Evolutionary conservation across 2,113 vertebrate genomes (phyloP).

Genomic region (Leucopternis melanops): DNA sequence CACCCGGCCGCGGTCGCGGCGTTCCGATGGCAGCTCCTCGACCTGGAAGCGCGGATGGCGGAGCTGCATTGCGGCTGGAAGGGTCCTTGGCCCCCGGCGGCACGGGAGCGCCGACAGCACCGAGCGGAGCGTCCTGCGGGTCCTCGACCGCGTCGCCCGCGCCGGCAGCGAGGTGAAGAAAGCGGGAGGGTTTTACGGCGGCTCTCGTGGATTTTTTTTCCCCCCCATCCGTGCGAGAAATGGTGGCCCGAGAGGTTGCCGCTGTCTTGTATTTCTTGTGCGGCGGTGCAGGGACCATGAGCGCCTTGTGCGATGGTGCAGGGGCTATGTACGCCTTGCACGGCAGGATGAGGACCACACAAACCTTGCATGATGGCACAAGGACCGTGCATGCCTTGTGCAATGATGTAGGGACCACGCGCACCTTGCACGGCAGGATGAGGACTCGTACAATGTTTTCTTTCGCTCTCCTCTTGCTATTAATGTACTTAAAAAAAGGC

Average conservation of each 20-base stretch:
- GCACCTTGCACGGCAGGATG: too few relatives aligned
- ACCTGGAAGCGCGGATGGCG: conserved; percentile 60
- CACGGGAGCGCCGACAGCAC: not conserved
- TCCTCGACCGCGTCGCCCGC: conserved; percentile 52
- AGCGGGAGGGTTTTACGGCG: not conserved
- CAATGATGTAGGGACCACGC: accelerated
- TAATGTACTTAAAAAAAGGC: too few relatives aligned
- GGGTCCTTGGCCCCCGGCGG: conserved; percentile 44
- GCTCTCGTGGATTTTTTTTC: accelerated
- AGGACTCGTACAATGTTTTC: too few relatives aligned
- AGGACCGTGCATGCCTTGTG: accelerated
- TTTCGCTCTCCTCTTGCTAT: too few relatives aligned
- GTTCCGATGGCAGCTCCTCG: conserved; percentile 50
- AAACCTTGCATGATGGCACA: accelerated
- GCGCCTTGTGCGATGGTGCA: accelerated
- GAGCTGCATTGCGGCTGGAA: conserved; percentile 64
- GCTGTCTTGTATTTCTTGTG: accelerated
- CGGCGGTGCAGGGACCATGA: accelerated
- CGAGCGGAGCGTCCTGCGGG: conserved; percentile 2
- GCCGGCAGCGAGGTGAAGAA: conserved; percentile 54
- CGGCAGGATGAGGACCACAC: accelerated
- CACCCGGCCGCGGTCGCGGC: conserved; percentile 37
- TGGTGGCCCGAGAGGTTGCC: accelerated
- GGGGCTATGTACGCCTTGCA: accelerated
- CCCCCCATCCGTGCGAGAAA: accelerated